These are phyloP conservation scores for Glaucomys volans DNA, from an alignment of 2,113 vertebrate genomes.

Conservation along the genomic window DNA sequence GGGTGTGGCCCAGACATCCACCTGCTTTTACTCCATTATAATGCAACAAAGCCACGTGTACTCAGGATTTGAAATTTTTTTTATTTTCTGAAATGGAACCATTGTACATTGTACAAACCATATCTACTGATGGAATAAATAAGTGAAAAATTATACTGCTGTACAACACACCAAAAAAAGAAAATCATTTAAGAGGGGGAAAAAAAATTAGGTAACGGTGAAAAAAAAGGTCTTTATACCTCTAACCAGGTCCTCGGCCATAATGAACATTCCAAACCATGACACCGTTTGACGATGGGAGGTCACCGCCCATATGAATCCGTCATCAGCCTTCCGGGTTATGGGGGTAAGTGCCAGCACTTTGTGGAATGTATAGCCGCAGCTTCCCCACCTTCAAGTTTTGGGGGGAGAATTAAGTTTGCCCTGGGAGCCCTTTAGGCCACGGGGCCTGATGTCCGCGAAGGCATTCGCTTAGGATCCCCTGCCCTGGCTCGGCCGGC, in stretches of 20 bases:
- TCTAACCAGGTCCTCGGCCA: constrained; percentile 88
- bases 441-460: constrained; percentile 53
- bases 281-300: constrained; percentile 81
- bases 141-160: constrained; percentile 97
- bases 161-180: constrained; percentile 93
- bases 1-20: too few species aligned
- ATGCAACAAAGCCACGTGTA: constrained; percentile 44
- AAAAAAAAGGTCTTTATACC: constrained; percentile 86
- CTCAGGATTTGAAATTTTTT: constrained; percentile 84
- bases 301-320: constrained; percentile 81
- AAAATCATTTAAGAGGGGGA: constrained; percentile 90
- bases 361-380: constrained; percentile 89
- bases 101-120: constrained; percentile 98
- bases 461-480: constrained; percentile 47
- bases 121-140: constrained; percentile 99
- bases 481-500: constrained; percentile 18
- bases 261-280: constrained; percentile 87
- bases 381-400: constrained; percentile 68
- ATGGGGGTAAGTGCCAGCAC: constrained; percentile 87
- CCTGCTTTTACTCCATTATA: neutral
- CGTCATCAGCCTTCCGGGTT: constrained; percentile 80
- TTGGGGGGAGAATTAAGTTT: neutral
- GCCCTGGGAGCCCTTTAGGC: constrained; percentile 78
- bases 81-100: constrained; percentile 91
- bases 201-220: constrained; percentile 86